Base-by-base conservation (phyloP, 2,113 vertebrate species). In the Enhydra lutris region DNA sequence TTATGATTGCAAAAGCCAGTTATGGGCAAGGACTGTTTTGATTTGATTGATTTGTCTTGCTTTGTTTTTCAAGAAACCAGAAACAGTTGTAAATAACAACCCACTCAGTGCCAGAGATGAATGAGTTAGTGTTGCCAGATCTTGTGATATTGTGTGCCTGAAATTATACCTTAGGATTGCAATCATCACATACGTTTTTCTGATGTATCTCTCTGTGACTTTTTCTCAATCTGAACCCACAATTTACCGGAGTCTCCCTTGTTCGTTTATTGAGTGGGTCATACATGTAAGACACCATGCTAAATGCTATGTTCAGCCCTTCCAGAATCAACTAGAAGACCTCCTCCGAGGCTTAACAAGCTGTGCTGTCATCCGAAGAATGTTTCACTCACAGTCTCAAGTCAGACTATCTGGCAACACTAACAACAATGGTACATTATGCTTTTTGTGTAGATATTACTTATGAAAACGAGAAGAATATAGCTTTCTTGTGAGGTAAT, bases 31-130 rank as follows among this genome's bases (percentile, higher is more conserved):
- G 67, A 88, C 93, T 82, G 82, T 78, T 95, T 92, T 89, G 50
- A 71, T 91, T 95, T 65, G 13, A 45, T 95, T 65, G 13, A 45
- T 89, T 71, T 94, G 34, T 45, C 52, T 65, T 94, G 47, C 63
- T 93, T 93, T 95, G 42, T 76, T 97, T 88, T 88, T 63, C 87
- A 85, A 89, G 65, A 71, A 97, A 93, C 57, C 55, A 93, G 61
- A 83, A 94, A 94, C 55, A 24, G 79, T 79, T 67, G 50, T 88
- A 86, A 85, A 91, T 78, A 97, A 67, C 80, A 96, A 74, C 36
- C 45, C 69, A 93, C n/a, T 63, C 71, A 84, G 45, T 74, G 79
- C 17, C 71, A 71, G 67, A 80, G 63, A 74, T 82, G 57, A 89
- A 74, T 82, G 57, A 89, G 20, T 85, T 76, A 36, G 76, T 13